A percentile compares a stretch with the other conserved stretches of the same genome.
Conservation (phyloP, 2,888 invertebrate genomes). For the Leptopilina myrica region DNA sequence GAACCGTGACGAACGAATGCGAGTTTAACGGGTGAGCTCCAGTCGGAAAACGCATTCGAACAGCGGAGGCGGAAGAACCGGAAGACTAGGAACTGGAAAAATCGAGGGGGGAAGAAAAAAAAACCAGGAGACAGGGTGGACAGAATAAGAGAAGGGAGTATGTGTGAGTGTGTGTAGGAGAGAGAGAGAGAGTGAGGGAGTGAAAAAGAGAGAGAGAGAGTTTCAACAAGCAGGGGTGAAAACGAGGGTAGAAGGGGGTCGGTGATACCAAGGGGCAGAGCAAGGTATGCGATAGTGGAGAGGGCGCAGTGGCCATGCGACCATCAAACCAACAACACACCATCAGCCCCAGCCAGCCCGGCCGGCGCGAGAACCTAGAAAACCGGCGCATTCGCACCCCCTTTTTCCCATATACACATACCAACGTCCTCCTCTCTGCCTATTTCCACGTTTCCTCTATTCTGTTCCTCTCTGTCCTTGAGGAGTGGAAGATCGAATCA, state of each 20-base stretch:
- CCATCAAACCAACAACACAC: slow-evolving; percentile 76
- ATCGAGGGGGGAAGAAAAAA: not conserved
- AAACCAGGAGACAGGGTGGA: slow-evolving; percentile 43
- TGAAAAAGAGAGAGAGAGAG: slow-evolving; percentile 50
- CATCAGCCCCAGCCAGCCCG: slow-evolving; percentile 51
- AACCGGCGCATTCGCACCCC: slow-evolving; percentile 56
- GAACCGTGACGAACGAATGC: slow-evolving; percentile 41
- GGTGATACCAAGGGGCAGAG: slow-evolving; percentile 70
- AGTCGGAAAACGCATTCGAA: slow-evolving; percentile 44
- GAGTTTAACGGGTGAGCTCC: slow-evolving; percentile 55
- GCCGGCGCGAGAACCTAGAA: slow-evolving; percentile 1
- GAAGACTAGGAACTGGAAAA: slow-evolving; percentile 31
- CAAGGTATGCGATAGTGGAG: slow-evolving; percentile 75
- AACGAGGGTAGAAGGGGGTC: slow-evolving; percentile 59
- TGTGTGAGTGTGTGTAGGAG: not conserved
- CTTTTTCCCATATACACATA: slow-evolving; percentile 45
- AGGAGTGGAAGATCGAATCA: slow-evolving; percentile 61
- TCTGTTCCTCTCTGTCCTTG: slow-evolving; percentile 52
- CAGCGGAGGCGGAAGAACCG: slow-evolving; percentile 35
- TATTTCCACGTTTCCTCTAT: slow-evolving; percentile 49
- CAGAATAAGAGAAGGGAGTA: slow-evolving; percentile 42
- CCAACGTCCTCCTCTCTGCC: slow-evolving; percentile 36
- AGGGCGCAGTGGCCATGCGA: slow-evolving; percentile 79
- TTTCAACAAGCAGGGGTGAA: slow-evolving; percentile 17
- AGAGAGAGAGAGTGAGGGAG: slow-evolving; percentile 64